A percentile compares a stretch with the other conserved stretches of the same genome.
phyloP scores from a whole-genome alignment of 35 echinoderm and acorn worm species.

The Acanthaster planci region DNA sequence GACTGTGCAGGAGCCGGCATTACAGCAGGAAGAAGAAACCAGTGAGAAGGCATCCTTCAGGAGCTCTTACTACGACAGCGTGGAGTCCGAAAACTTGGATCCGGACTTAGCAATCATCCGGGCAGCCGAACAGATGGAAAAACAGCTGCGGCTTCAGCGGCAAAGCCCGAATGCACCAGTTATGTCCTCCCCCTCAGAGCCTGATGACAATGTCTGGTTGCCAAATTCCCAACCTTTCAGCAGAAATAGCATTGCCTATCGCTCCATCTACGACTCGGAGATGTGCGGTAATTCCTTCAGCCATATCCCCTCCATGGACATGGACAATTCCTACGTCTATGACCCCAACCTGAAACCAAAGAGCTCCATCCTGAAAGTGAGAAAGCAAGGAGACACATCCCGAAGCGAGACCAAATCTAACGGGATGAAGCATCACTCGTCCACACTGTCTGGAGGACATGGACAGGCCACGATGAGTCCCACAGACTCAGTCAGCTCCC shows the following conservation, averaged over 20 bases:
- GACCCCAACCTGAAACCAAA: slow-evolving; percentile 80
- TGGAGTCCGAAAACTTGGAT: slow-evolving; percentile 64
- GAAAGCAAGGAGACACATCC: slow-evolving; percentile 32
- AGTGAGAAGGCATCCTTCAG: slow-evolving; percentile 67
- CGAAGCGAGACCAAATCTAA: background rate
- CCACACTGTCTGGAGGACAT: slow-evolving; percentile 10
- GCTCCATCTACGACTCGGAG: background rate
- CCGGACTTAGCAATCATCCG: slow-evolving; percentile 89
- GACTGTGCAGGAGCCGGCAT: background rate
- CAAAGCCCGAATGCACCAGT: slow-evolving; percentile 2
- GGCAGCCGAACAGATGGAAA: slow-evolving; percentile 77
- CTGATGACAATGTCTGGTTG: background rate
- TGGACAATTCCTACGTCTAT: slow-evolving; percentile 56
- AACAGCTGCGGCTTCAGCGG: slow-evolving; percentile 17
- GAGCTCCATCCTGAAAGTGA: slow-evolving; percentile 78
- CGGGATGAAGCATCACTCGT: slow-evolving; percentile 19
- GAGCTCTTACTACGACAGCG: slow-evolving; percentile 67
- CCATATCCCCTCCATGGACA: background rate
- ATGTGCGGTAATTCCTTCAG: slow-evolving; percentile 17
- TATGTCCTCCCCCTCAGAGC: background rate
- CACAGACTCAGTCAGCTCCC: slow-evolving; percentile 34
- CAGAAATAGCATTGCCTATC: slow-evolving; percentile 13
- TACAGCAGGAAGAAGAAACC: slow-evolving; percentile 15
- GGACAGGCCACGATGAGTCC: slow-evolving; percentile 32
- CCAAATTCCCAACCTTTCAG: background rate